Percentiles rank a stretch among this genome's conserved stretches.
Conservation (phyloP, 2,888 invertebrate species). For the Stegana nigrithorax region DNA sequence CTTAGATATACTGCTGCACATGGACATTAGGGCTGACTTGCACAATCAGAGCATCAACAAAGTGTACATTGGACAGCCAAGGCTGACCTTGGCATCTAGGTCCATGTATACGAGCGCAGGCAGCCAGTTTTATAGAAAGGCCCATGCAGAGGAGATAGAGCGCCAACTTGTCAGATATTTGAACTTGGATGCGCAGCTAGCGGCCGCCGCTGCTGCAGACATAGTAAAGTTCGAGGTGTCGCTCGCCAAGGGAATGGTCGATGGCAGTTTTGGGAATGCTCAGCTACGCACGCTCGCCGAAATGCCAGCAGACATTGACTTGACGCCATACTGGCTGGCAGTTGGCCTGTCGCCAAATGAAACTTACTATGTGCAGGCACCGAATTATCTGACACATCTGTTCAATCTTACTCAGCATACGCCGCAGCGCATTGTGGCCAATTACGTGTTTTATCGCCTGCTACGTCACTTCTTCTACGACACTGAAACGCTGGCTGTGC, state of each 20-base stretch:
- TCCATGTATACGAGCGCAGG: slow-evolving; percentile 37
- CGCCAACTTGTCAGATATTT: slow-evolving; percentile 43
- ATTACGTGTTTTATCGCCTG: slow-evolving; percentile 59
- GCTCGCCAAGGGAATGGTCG: slow-evolving; percentile 46
- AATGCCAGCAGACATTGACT: slow-evolving; percentile 40
- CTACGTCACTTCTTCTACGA: slow-evolving; percentile 50
- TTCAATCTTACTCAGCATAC: slow-evolving; percentile 29
- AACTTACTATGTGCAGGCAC: slow-evolving; percentile 51
- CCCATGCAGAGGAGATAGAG: slow-evolving; percentile 31
- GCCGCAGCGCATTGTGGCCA: slow-evolving; percentile 50
- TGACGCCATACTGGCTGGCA: slow-evolving; percentile 50
- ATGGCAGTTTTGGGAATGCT: slow-evolving; percentile 32
- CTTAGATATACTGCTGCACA: slow-evolving; percentile 53
- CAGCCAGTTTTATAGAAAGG: slow-evolving; percentile 35
- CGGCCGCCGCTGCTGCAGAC: slow-evolving; percentile 43
- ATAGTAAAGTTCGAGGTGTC: slow-evolving; percentile 49
- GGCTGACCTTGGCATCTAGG: slow-evolving; percentile 31
- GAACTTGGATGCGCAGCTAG: slow-evolving; percentile 37
- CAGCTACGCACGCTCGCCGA: slow-evolving; percentile 37
- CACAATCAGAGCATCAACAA: slow-evolving; percentile 38
- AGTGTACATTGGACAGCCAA: slow-evolving; percentile 60
- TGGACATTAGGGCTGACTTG: slow-evolving; percentile 44
- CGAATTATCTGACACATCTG: slow-evolving; percentile 51
- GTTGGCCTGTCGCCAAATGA: slow-evolving; percentile 45
- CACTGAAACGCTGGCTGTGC: slow-evolving; percentile 27